These are phyloP conservation scores for Zaprionus gabonicus DNA, from an alignment of 1,140 invertebrate species.

Conservation along the genomic window DNA sequence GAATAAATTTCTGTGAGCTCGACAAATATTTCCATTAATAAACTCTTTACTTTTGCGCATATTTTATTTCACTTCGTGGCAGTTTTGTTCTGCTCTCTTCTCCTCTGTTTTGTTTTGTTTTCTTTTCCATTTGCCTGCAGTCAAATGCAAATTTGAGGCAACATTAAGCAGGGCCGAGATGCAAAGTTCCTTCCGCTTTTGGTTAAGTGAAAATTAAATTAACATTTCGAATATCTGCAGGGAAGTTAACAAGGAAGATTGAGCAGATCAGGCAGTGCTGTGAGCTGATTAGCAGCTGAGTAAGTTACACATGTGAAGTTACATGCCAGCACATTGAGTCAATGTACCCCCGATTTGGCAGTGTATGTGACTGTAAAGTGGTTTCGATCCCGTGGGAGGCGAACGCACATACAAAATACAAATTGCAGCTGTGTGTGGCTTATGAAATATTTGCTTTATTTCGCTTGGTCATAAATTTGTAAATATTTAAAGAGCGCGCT, in stretches of 20 bases:
- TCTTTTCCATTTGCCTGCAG: conserved; percentile 29
- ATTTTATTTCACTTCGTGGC: conserved; percentile 46
- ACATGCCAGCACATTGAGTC: not conserved
- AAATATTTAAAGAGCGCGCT: conserved; percentile 71
- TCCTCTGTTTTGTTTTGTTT: conserved; percentile 13
- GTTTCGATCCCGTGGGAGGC: conserved; percentile 14
- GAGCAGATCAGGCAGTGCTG: not conserved
- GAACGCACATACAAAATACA: conserved; percentile 32
- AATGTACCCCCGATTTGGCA: not conserved
- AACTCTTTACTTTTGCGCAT: conserved; percentile 51
- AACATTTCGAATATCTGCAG: not conserved
- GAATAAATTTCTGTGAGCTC: conserved; percentile 35
- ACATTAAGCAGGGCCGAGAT: not conserved
- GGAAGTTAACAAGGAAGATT: not conserved
- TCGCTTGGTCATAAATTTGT: conserved; percentile 68
- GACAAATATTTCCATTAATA: conserved; percentile 50
- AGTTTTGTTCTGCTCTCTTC: not conserved
- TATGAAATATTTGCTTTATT: conserved; percentile 48
- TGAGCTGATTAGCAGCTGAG: not conserved
- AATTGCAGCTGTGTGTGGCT: conserved; percentile 59
- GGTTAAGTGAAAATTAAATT: not conserved
- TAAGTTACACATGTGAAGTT: not conserved
- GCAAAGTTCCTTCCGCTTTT: conserved; percentile 2
- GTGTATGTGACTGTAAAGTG: not conserved
- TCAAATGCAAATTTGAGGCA: conserved; percentile 54